Evolutionary conservation across 2,113 vertebrate species (phyloP), one percentile per base, ranked within the genome.

Genomic region (Gymnarchus niloticus): DNA sequence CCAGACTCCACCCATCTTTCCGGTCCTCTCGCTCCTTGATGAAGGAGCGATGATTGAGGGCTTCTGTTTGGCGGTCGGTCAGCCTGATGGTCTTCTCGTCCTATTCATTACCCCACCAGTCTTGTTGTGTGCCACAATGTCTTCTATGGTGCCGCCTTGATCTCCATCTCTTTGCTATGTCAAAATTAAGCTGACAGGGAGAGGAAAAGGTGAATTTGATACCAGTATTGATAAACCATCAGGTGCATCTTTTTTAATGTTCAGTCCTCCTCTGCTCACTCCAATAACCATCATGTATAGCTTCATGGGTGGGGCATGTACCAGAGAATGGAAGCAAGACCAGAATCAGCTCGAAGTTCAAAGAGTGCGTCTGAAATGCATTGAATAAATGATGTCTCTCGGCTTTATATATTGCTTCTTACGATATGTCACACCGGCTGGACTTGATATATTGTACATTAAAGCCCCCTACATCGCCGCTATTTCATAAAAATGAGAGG

Each of bases 31-130:
- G 14, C 87, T 87, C 89, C 86, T 87, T 88, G 85, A 87, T 84
- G 51, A 90, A 92, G 89, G 81, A 88, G 83, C 87, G 54, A 41
- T 93, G 92, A 93, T 87, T 85, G 90, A 93, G 90, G 90, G 87
- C 28, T 87, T 91, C 91, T 89, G 85, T 85, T 89, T 90, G 91
- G 90, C 89, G 88, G 85, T 73, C 41, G 25, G 48, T 84, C n/a
- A 12, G 65, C 83, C 85, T 57, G 51, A 25, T 44, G 81, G 5
- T 49, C 6, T 56, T 87, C 77, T 46, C 41, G 85, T 84, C 86
- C 87, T 89, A 91, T 91, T 91, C 90, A 89, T 88, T 90, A 80
- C 83, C 85, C 87, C 37, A 33, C 41, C 85, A 89, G 85, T 86
- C 85, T 86, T 88, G 85, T 90, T 88, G 85, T 90, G 88, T 86